phyloP scores from a whole-genome alignment of 2,888 invertebrate genomes.

The Chalcosyrphus nemorum region DNA sequence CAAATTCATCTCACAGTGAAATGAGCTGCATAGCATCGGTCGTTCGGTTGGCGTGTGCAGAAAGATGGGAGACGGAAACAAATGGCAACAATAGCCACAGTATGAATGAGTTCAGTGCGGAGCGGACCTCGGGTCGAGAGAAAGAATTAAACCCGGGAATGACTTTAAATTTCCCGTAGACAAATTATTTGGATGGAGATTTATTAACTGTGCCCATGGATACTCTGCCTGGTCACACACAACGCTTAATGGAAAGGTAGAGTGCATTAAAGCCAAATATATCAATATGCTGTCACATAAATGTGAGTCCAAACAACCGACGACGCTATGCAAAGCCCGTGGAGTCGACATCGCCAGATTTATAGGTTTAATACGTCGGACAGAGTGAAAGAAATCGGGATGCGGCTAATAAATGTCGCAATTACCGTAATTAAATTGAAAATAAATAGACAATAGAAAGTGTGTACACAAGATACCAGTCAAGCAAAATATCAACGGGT shows the following conservation, averaged over 20 bases:
- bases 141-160: slow-evolving; percentile 63
- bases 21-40: slow-evolving; percentile 44
- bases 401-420: neutral
- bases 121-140: slow-evolving; percentile 47
- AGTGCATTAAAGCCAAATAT: slow-evolving; percentile 56
- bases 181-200: slow-evolving; percentile 68
- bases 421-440: neutral
- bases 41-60: neutral
- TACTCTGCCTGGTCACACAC: neutral
- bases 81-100: slow-evolving; percentile 53
- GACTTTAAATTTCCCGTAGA: slow-evolving; percentile 61
- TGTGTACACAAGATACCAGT: too few species aligned
- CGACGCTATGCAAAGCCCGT: slow-evolving; percentile 44
- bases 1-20: slow-evolving; percentile 61
- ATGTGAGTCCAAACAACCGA: slow-evolving; percentile 16
- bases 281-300: slow-evolving; percentile 45
- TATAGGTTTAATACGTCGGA: slow-evolving; percentile 11
- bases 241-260: slow-evolving; percentile 19
- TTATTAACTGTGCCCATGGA: slow-evolving; percentile 52
- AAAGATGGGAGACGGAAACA: slow-evolving; percentile 29
- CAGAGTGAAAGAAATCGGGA: neutral
- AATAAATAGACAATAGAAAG: too few species aligned
- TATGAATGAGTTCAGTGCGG: slow-evolving; percentile 49
- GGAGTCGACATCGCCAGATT: slow-evolving; percentile 56
- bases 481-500: too few species aligned